Base-by-base conservation (phyloP, 2,888 invertebrate species). In the Pomacea canaliculata region DNA sequence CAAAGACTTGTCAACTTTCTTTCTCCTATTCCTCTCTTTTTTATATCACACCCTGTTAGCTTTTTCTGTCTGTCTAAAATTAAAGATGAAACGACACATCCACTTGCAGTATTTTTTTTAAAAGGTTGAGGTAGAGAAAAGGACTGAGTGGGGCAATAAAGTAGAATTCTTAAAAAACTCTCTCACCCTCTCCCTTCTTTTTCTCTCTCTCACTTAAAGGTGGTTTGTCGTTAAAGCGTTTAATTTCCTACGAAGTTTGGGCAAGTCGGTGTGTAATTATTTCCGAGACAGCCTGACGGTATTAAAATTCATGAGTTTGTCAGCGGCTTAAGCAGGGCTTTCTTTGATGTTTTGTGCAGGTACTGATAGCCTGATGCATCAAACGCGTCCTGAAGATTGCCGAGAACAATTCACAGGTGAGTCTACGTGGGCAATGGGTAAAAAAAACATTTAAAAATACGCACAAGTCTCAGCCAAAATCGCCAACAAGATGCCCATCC, bases 261-360 rank as follows among this genome's bases (percentile, higher is more conserved):
- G 62, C 69, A 16, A 74, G 62, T n/a, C 48, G 74, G 60, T 37
- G 68, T 74, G 60, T 63, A 68, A 62, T 74, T 68, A 46, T 18
- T 49, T 56, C 56, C 68, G 27, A 8, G 60, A n/a, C 49, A 19
- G 68, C 62, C 8, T 27, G 49, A n/a, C 60, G 60, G 59, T 69
- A 74, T 74, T 74, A 74, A 74, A 74, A 74, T 74, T 74, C 74
- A 74, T 74, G 74, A 74, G 74, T 19, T 65, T 72, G 74, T 74
- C 69, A 37, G 16, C 59, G 73, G 62, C 69, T 62, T 19, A 69
- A n/a, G 74, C 27, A 19, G 46, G 23, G 18, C 8, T 48, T 56
- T 60, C 74, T 74, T 74, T 74, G 74, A 74, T 74, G 74, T 62
- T 74, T 73, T 74, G 68, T 68, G 48, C 37, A 27, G 68, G 19